A percentile compares a stretch with the other conserved stretches of the same genome.
Evolutionary conservation across 2,888 invertebrate species (phyloP).

Genomic region (Bedellia somnulentella): DNA sequence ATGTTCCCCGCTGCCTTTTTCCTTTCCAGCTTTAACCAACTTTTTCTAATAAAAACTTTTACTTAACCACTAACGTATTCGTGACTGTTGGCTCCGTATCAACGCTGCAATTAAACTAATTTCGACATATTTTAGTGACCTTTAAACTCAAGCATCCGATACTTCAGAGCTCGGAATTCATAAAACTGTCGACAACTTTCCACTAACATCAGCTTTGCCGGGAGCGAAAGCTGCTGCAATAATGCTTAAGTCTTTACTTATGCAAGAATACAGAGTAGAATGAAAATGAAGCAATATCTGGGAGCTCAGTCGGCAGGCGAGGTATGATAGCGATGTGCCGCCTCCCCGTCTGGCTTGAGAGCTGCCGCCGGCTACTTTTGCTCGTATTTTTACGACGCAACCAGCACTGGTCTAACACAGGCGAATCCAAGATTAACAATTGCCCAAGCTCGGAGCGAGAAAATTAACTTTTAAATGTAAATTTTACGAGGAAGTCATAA

Average conservation of each 20-base stretch:
- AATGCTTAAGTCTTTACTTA: conserved; percentile 1
- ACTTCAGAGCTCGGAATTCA: too few species aligned
- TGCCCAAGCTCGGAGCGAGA: conserved; percentile 42
- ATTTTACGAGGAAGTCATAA: conserved; percentile 60
- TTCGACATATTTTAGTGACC: too few species aligned
- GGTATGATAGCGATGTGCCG: neutral
- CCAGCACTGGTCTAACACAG: conserved; percentile 16
- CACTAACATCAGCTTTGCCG: too few species aligned
- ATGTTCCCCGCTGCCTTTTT: conserved; percentile 33
- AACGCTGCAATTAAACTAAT: too few species aligned
- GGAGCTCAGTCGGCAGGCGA: neutral
- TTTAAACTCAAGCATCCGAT: too few species aligned
- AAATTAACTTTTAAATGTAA: conserved; percentile 60
- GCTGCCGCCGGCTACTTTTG: neutral
- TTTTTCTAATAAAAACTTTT: too few species aligned
- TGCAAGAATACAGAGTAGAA: conserved; percentile 1
- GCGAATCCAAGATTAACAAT: conserved; percentile 51
- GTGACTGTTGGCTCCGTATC: too few species aligned
- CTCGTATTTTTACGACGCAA: conserved; percentile 2
- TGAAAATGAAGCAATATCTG: conserved; percentile 3
- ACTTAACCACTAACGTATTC: too few species aligned
- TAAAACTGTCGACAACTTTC: too few species aligned
- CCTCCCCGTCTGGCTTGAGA: too few species aligned
- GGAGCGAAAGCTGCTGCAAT: too few species aligned
- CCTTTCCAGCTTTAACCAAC: too few species aligned